Evolutionary conservation across 2,797 vertebrate genomes (phyloP), one percentile per base, ranked within the genome.

Genomic region (Sebastiscus albofasciatus): DNA sequence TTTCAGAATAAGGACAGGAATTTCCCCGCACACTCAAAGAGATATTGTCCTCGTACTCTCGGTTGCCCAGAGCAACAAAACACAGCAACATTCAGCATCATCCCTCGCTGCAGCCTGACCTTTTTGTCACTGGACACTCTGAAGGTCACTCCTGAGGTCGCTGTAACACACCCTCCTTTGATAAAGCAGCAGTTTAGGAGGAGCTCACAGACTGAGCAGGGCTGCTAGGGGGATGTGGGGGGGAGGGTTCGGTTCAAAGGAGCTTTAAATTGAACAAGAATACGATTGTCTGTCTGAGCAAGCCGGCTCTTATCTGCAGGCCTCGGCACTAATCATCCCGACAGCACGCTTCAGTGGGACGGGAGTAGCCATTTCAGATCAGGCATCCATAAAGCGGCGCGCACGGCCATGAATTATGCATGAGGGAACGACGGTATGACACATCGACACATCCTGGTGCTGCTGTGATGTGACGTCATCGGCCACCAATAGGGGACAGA

Each of bases 381-480:
- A 1, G n/a, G 62, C 26, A 27, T 62, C 22, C 42, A 34, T 65
- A 33, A n/a, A 65, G 70, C 31, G 11, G 24, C 13, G 20, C 49
- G 27, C 20, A 18, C 1, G 0, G 5, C 2, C 4, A 74, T 92
- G 83, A 81, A 87, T 86, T 69, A 87, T 89, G 61, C 66, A 89
- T 77, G 42, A 74, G 56, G 29, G n/a, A 55, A 33, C 65, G 42
- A 68, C 36, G 55, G 62, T 56, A 79, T 79, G 12, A 75, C 79
- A 69, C 61, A 69, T 77, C 71, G 14, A 75, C 79, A 69, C 61
- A 69, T 77, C 71, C 61, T 75, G 31, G 65, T 54, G 64, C 39
- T 59, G 75, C 61, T 59, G 20, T 89, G 83, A 91, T 81, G 85
- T 89, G 83, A 91, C 76, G 83, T 87, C 88, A 89, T 60, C 75